phyloP scores from a whole-genome alignment of 2,113 vertebrate species.

The Glaucomys volans region DNA sequence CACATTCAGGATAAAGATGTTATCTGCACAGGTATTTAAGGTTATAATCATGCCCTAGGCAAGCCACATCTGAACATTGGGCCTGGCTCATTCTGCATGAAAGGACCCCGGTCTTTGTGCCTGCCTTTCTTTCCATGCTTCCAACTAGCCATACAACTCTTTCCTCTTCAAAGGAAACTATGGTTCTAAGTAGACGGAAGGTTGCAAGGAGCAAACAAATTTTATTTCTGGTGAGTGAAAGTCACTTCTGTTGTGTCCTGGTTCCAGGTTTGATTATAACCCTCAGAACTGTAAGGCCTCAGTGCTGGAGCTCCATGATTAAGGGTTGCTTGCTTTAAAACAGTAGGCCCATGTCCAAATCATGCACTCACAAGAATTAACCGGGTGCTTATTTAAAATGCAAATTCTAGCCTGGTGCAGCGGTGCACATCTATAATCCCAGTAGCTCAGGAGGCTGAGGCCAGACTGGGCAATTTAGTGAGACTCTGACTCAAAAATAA shows the following conservation, averaged over 20 bases:
- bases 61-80: background rate
- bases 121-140: background rate
- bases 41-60: background rate
- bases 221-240: background rate
- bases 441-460: background rate
- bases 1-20: background rate
- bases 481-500: too few relatives aligned
- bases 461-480: too few relatives aligned
- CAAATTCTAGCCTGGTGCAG: background rate
- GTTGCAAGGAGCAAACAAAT: background rate
- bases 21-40: background rate
- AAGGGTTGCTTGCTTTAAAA: background rate
- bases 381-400: background rate
- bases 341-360: background rate
- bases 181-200: background rate
- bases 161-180: background rate
- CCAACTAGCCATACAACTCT: background rate
- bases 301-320: background rate
- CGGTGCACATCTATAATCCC: background rate
- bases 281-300: background rate
- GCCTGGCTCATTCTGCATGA: too few relatives aligned
- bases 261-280: background rate
- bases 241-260: background rate
- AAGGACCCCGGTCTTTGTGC: background rate
- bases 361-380: background rate